Percentiles rank a stretch among this genome's conserved stretches.
Evolutionary conservation across 2,797 vertebrate species (phyloP).

Genomic region (Sebastiscus albofasciatus): DNA sequence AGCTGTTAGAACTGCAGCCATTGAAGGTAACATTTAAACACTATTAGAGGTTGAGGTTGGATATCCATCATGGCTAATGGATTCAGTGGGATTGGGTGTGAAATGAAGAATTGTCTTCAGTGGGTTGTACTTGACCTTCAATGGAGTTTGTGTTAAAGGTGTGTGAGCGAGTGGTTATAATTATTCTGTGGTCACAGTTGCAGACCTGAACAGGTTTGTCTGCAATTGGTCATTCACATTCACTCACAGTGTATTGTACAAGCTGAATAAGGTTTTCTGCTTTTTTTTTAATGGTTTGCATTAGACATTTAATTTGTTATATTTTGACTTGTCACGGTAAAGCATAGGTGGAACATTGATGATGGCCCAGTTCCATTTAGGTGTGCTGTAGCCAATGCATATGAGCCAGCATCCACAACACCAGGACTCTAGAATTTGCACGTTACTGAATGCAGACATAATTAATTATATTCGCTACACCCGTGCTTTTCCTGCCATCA

Average conservation of each 20-base stretch:
- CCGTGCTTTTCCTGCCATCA: background rate
- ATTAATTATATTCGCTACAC: background rate
- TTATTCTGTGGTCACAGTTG: background rate
- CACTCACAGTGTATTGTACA: background rate
- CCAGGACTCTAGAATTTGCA: background rate
- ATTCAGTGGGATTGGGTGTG: slow-evolving; percentile 12
- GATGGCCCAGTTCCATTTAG: background rate
- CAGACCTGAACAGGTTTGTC: background rate
- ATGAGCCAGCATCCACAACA: background rate
- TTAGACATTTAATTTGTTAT: background rate
- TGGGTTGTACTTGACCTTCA: slow-evolving; percentile 56
- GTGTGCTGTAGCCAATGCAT: background rate
- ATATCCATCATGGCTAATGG: slow-evolving; percentile 37
- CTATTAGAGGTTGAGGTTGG: slow-evolving; percentile 18
- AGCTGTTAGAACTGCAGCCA: background rate
- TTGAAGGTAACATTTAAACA: slow-evolving; percentile 27
- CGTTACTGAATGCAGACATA: background rate
- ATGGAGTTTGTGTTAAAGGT: slow-evolving; percentile 36
- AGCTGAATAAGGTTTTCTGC: background rate
- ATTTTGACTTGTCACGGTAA: background rate
- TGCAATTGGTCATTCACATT: background rate
- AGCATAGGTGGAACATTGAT: background rate
- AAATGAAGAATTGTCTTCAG: slow-evolving; percentile 43
- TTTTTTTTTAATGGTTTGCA: background rate
- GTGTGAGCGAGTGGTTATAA: slow-evolving; percentile 14